Evolutionary conservation across 2,888 invertebrate genomes (phyloP).

Genomic region (Drosophila meridiana): DNA sequence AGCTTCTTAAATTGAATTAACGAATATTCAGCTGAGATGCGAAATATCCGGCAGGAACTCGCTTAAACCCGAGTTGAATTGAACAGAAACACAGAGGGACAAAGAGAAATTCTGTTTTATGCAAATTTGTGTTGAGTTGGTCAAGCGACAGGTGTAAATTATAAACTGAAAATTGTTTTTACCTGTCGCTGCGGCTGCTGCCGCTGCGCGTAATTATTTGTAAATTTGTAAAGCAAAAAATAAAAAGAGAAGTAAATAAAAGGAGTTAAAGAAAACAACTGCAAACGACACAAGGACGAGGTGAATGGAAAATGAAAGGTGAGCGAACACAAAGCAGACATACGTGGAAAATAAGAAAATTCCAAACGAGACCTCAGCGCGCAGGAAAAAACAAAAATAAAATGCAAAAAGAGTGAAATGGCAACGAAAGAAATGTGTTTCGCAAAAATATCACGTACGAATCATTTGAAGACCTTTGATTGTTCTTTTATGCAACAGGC

Average conservation of each 20-base stretch:
- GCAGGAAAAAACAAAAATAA: constrained; percentile 55
- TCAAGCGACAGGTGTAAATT: constrained; percentile 51
- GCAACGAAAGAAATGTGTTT: constrained; percentile 41
- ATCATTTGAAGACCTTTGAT: constrained; percentile 68
- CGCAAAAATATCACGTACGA: constrained; percentile 72
- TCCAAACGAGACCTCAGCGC: constrained; percentile 31
- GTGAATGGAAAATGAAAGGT: constrained; percentile 65
- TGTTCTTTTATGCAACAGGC: constrained; percentile 77
- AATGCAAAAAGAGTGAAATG: constrained; percentile 33
- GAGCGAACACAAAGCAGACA: constrained; percentile 5
- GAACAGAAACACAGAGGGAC: not conserved
- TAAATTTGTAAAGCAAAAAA: constrained; percentile 42
- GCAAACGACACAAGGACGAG: constrained; percentile 28
- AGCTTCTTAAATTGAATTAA: constrained; percentile 3
- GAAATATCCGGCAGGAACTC: constrained; percentile 29
- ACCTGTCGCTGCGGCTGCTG: constrained; percentile 23
- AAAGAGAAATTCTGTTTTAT: constrained; percentile 42
- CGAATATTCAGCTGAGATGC: constrained; percentile 8
- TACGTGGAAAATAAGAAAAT: constrained; percentile 36
- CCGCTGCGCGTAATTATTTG: constrained; percentile 52
- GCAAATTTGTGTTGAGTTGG: constrained; percentile 36
- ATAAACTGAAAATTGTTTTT: constrained; percentile 39
- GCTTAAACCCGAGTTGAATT: constrained; percentile 7
- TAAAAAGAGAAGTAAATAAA: constrained; percentile 34
- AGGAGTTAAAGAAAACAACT: constrained; percentile 32